These are phyloP conservation scores for Physeter macrocephalus DNA, from an alignment of 2,113 vertebrate genomes.

Conservation along the genomic window DNA sequence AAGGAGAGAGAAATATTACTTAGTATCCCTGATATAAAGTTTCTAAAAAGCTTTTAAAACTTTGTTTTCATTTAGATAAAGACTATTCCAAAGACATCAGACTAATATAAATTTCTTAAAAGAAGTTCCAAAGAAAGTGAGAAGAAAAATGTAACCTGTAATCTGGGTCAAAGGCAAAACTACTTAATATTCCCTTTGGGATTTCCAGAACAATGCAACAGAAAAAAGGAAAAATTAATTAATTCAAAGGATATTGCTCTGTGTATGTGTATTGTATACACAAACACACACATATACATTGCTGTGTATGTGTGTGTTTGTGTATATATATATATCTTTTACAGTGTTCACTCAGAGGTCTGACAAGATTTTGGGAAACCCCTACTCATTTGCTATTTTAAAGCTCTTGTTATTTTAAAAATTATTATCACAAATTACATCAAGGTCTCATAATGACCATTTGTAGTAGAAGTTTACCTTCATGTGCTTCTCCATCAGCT, in stretches of 20 bases:
- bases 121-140: constrained; percentile 1
- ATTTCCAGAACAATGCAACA: constrained; percentile 37
- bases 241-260: background rate
- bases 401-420: background rate
- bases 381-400: background rate
- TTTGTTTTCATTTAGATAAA: constrained; percentile 23
- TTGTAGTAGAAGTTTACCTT: background rate
- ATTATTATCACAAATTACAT: background rate
- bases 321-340: background rate
- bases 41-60: background rate
- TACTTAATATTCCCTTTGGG: background rate
- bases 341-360: background rate
- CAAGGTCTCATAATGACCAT: background rate
- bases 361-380: background rate
- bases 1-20: background rate
- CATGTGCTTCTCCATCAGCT: background rate
- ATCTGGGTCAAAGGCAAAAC: constrained; percentile 31
- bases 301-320: background rate
- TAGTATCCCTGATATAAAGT: background rate
- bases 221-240: constrained; percentile 11
- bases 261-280: background rate
- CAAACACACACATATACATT: background rate
- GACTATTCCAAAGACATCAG: background rate
- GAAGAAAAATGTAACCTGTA: constrained; percentile 17
- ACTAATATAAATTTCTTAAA: background rate